Conservation (phyloP, 2,888 invertebrate genomes). For the Scaptomyza polygonia region DNA sequence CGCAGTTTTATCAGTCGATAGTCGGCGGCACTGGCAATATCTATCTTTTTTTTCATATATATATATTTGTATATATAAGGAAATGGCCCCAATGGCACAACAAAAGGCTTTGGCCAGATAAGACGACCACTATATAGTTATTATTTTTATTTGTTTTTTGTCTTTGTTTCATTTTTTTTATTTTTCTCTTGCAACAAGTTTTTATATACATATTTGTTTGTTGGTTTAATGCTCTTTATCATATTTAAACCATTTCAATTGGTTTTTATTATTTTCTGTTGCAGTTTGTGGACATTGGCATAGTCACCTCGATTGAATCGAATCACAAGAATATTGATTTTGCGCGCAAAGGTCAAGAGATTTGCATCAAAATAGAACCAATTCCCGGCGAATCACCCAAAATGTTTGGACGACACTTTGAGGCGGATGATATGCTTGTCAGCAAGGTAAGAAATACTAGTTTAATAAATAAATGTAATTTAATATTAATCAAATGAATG, state of each 20-base stretch:
- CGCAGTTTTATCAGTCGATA: slow-evolving; percentile 31
- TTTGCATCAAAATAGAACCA: slow-evolving; percentile 98
- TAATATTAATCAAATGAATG: too few species aligned
- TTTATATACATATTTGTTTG: too few species aligned
- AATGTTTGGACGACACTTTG: slow-evolving; percentile 99
- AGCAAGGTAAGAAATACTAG: slow-evolving; percentile 93
- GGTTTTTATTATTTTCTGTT: slow-evolving; percentile 78
- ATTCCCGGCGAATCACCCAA: slow-evolving; percentile 99
- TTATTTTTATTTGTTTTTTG: slow-evolving; percentile 6
- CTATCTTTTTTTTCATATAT: too few species aligned
- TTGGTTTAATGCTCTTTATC: too few species aligned
- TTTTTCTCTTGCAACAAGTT: too few species aligned
- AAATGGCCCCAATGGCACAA: slow-evolving; percentile 30
- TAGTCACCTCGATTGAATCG: slow-evolving; percentile 96
- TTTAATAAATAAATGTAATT: too few species aligned
- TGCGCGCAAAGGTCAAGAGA: slow-evolving; percentile 98
- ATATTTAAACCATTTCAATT: slow-evolving; percentile 2
- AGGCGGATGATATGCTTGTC: slow-evolving; percentile 96
- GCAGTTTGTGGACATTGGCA: slow-evolving; percentile 96
- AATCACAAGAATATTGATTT: slow-evolving; percentile 97
- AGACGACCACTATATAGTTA: neutral
- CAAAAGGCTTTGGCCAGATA: slow-evolving; percentile 48
- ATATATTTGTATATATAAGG: slow-evolving; percentile 11
- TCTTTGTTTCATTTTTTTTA: neutral
- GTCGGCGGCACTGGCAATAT: slow-evolving; percentile 16